phyloP scores from a whole-genome alignment of 2,113 vertebrate species.

The Tachuris rubrigastra region DNA sequence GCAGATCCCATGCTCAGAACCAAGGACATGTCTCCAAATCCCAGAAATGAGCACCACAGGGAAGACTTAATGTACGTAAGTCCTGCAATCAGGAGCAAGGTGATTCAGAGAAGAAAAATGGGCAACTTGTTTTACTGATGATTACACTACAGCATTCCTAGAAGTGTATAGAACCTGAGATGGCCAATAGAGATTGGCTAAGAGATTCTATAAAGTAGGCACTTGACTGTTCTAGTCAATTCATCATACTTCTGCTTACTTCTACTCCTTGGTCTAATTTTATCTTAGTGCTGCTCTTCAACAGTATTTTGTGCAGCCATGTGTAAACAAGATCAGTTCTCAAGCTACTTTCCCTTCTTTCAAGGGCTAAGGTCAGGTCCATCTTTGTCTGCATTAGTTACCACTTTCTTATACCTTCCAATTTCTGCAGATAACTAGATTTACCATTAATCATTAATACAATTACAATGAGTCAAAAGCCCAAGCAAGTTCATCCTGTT shows the following conservation, averaged over 20 bases:
- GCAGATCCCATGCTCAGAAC: not conserved
- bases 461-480: not conserved
- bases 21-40: not conserved
- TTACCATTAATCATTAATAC: not conserved
- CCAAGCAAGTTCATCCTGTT: not conserved
- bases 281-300: not conserved
- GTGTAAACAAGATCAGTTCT: not conserved
- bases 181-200: not conserved
- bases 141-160: not conserved
- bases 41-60: not conserved
- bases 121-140: not conserved
- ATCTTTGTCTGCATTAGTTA: not conserved
- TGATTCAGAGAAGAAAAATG: not conserved
- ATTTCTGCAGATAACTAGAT: not conserved
- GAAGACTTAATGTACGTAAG: not conserved
- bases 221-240: not conserved
- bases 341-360: not conserved
- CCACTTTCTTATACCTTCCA: not conserved
- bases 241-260: not conserved
- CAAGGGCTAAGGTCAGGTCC: not conserved
- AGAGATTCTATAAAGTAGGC: not conserved
- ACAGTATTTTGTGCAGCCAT: not conserved
- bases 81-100: not conserved
- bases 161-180: fast-evolving
- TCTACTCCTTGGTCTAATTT: not conserved